Evolutionary conservation across 2,113 vertebrate genomes (phyloP).

Genomic region (Zosterops pallidus): DNA sequence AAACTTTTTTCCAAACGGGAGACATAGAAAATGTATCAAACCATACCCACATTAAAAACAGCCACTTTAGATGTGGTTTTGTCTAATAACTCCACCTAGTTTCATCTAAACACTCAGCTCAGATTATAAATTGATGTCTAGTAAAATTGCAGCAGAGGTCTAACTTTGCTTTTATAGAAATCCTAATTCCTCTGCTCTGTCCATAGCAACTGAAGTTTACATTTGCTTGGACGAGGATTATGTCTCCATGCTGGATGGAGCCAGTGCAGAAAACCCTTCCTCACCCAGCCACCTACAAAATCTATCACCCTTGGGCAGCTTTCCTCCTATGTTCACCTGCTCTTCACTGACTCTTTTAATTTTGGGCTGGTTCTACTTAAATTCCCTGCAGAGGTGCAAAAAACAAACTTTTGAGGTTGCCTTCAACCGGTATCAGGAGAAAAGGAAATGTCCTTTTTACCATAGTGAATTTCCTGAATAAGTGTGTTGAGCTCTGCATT

Average conservation of each 20-base stretch:
- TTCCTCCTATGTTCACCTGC: not conserved
- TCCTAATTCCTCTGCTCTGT: not conserved
- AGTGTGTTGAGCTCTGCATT: not conserved
- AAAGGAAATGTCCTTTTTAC: not conserved
- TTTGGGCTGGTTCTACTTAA: not conserved
- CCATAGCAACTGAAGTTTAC: not conserved
- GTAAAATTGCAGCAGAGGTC: not conserved
- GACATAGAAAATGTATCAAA: not conserved
- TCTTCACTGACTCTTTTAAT: not conserved
- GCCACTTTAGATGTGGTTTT: not conserved
- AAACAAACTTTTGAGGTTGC: not conserved
- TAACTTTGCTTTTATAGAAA: not conserved
- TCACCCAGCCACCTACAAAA: not conserved
- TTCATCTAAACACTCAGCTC: not conserved
- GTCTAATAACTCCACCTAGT: not conserved
- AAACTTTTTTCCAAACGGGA: not conserved
- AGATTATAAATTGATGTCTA: not conserved
- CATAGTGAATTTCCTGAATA: not conserved
- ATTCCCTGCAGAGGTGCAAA: not conserved
- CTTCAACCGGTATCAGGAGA: not conserved
- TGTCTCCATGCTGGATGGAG: not conserved
- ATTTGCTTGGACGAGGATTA: not conserved
- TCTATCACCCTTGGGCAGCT: not conserved
- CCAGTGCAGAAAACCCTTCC: not conserved
- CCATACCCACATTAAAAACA: not conserved